Conservation (phyloP, 2,113 vertebrate genomes). For the Vimba vimba region DNA sequence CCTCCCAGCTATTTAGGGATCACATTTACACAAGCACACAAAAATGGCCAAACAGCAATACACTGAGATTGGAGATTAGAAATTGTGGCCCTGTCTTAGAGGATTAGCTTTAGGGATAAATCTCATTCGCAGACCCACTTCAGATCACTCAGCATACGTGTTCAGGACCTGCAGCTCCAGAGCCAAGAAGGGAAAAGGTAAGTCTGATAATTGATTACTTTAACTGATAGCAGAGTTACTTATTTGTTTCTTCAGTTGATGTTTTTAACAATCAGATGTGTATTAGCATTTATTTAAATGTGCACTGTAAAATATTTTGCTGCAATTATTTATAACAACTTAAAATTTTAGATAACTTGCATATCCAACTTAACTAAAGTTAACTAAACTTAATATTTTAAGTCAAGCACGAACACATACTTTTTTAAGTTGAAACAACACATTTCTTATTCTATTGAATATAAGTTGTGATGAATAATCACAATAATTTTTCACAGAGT, state of each 20-base stretch:
- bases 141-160: conserved; percentile 54
- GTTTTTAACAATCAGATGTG: neutral
- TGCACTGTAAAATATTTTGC: too few relatives aligned
- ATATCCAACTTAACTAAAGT: too few relatives aligned
- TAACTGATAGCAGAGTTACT: neutral
- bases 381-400: too few relatives aligned
- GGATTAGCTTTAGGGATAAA: conserved; percentile 77
- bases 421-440: too few relatives aligned
- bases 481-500: neutral
- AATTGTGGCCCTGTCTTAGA: conserved; percentile 68
- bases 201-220: neutral
- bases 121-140: conserved; percentile 54
- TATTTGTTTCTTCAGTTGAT: neutral
- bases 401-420: too few relatives aligned
- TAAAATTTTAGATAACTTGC: too few relatives aligned
- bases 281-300: neutral
- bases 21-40: conserved; percentile 32
- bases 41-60: conserved; percentile 43
- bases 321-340: too few relatives aligned
- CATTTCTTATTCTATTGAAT: too few relatives aligned
- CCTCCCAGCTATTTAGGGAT: conserved; percentile 33
- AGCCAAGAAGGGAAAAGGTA: conserved; percentile 47
- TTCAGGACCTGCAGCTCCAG: conserved; percentile 47
- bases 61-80: conserved; percentile 71
- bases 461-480: too few relatives aligned